phyloP scores from a whole-genome alignment of 2,888 invertebrate species.

The Aphodius sticticus region DNA sequence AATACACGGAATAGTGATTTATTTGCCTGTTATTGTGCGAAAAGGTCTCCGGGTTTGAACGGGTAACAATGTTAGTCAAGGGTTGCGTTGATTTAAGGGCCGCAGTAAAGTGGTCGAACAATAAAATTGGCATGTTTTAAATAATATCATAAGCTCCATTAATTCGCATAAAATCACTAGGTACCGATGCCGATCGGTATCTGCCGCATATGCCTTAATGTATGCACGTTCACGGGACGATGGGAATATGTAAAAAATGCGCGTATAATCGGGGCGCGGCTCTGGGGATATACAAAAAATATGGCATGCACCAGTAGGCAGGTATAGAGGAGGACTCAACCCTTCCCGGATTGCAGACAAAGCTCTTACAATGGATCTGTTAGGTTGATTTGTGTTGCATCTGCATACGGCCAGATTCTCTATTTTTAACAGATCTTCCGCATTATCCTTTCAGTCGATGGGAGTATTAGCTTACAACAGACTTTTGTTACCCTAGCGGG shows the following conservation, averaged over 20 bases:
- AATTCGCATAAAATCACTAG: constrained; percentile 55
- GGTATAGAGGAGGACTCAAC: background rate
- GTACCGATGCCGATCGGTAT: constrained; percentile 42
- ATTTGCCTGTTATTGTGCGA: constrained; percentile 4
- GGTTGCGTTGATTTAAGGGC: constrained; percentile 4
- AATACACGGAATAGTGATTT: background rate
- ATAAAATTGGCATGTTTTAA: constrained; percentile 43
- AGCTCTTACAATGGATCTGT: background rate
- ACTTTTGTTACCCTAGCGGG: background rate
- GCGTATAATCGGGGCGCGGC: background rate
- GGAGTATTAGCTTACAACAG: background rate
- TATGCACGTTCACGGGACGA: background rate
- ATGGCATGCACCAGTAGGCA: constrained; percentile 4
- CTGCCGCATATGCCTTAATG: constrained; percentile 25
- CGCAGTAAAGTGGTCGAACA: constrained; percentile 4
- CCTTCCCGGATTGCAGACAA: background rate
- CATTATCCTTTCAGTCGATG: background rate
- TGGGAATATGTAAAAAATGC: background rate
- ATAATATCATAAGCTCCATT: constrained; percentile 59
- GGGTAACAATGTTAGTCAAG: constrained; percentile 4
- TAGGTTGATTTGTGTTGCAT: constrained; percentile 4
- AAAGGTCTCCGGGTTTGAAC: background rate
- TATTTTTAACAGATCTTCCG: background rate
- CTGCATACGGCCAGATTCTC: constrained; percentile 4
- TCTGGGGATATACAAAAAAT: background rate